phyloP scores from a whole-genome alignment of 92 coral and sea anemone species.

The Porites evermanni region DNA sequence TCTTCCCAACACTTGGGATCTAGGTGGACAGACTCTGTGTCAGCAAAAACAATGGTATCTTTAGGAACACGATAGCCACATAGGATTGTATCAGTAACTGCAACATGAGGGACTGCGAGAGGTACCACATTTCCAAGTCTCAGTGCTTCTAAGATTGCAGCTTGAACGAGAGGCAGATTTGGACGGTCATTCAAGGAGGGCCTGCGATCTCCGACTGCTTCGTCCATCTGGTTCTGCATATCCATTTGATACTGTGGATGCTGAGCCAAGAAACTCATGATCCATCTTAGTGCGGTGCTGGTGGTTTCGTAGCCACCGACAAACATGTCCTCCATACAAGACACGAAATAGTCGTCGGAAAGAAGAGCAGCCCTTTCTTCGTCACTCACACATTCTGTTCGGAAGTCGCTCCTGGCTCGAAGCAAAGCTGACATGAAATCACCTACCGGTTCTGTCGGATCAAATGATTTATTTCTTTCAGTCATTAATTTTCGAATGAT shows the following conservation, averaged over 20 bases:
- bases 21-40: conserved; percentile 36
- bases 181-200: conserved; percentile 57
- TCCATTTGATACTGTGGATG: conserved; percentile 32
- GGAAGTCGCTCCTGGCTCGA: conserved; percentile 12
- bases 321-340: conserved; percentile 60
- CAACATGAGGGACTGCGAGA: conserved; percentile 39
- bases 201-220: conserved; percentile 11
- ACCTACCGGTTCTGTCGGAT: conserved; percentile 17
- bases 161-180: conserved; percentile 55
- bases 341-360: conserved; percentile 46
- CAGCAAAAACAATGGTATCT: conserved; percentile 26
- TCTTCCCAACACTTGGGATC: conserved; percentile 49
- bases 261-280: conserved; percentile 7
- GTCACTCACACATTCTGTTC: background rate
- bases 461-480: conserved; percentile 19
- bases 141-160: conserved; percentile 53
- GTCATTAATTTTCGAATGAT: conserved; percentile 15
- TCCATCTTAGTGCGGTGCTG: conserved; percentile 42
- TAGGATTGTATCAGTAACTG: conserved; percentile 46
- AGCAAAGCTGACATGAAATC: conserved; percentile 46
- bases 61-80: conserved; percentile 48
- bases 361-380: conserved; percentile 29
- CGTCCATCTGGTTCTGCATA: conserved; percentile 36
- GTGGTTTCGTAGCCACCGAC: conserved; percentile 44
- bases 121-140: conserved; percentile 42